Evolutionary conservation across 2,888 invertebrate genomes (phyloP).

Genomic region (Lithodes maja): DNA sequence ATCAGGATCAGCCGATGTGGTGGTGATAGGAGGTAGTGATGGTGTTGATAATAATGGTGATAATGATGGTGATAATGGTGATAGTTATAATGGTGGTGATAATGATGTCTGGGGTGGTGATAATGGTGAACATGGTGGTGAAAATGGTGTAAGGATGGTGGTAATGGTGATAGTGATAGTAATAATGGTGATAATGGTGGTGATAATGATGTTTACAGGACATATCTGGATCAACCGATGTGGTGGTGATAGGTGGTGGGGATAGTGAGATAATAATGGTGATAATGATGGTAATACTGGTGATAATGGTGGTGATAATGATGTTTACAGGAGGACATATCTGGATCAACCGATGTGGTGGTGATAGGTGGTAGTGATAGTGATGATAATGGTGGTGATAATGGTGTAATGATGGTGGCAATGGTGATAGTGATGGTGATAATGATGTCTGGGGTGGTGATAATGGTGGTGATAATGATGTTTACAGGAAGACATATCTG

Average conservation of each 20-base stretch:
- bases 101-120: too few species aligned
- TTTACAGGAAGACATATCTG: constrained; percentile 73
- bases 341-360: not conserved
- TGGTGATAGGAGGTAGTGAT: constrained; percentile 87
- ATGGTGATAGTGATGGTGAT: not conserved
- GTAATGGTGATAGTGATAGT: too few species aligned
- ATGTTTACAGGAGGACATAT: not conserved
- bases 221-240: not conserved
- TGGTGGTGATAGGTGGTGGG: not conserved
- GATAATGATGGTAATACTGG: not conserved
- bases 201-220: too few species aligned
- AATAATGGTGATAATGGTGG: too few species aligned
- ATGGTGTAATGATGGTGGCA: not conserved
- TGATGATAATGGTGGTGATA: not conserved
- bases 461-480: not conserved
- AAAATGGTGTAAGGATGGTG: too few species aligned
- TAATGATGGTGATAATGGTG: too few species aligned
- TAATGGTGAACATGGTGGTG: too few species aligned
- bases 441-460: too few species aligned
- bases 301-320: not conserved
- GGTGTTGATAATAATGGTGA: too few species aligned
- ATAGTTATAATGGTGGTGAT: too few species aligned
- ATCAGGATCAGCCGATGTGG: constrained; percentile 83
- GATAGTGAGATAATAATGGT: too few species aligned
- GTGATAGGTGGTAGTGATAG: not conserved